Conservation (phyloP, 2,888 invertebrate genomes). For the Stomorhina lunata region DNA sequence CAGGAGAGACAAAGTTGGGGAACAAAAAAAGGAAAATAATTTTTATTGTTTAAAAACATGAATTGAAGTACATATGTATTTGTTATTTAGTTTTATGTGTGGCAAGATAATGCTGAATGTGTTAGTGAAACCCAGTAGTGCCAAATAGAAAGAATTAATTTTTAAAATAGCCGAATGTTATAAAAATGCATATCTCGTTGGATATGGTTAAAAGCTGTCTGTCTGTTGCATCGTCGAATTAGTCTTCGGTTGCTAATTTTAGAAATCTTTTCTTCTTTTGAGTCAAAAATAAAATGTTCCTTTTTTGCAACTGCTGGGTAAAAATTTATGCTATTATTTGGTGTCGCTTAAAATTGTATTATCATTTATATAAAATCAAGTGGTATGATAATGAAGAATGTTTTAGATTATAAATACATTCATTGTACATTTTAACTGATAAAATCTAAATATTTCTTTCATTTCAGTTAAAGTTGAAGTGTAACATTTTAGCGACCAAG, state of each 20-base stretch:
- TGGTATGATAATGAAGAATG: conserved; percentile 33
- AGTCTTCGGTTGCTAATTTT: no score
- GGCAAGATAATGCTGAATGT: conserved; percentile 15
- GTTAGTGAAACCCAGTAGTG: no score
- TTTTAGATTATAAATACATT: conserved; percentile 34
- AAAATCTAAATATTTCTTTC: conserved; percentile 20
- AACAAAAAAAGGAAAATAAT: not conserved
- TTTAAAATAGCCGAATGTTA: no score
- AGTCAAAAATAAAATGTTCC: no score
- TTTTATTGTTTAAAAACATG: conserved; percentile 55
- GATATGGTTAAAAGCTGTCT: no score
- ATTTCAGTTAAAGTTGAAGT: not conserved
- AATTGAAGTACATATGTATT: conserved; percentile 7
- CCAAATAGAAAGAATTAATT: no score
- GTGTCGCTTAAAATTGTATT: conserved; percentile 27
- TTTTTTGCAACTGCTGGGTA: no score
- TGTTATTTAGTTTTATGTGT: not conserved
- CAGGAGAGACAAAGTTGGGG: no score
- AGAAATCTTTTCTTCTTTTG: no score
- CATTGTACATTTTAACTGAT: conserved; percentile 15
- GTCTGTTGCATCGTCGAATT: no score
- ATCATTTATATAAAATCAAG: conserved; percentile 39
- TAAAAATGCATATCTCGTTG: no score
- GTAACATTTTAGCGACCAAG: not conserved
- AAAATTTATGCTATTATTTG: no score